Percentiles rank a stretch among this genome's conserved stretches.
phyloP scores from a whole-genome alignment of 2,888 invertebrate genomes.

The Adineta ricciae region DNA sequence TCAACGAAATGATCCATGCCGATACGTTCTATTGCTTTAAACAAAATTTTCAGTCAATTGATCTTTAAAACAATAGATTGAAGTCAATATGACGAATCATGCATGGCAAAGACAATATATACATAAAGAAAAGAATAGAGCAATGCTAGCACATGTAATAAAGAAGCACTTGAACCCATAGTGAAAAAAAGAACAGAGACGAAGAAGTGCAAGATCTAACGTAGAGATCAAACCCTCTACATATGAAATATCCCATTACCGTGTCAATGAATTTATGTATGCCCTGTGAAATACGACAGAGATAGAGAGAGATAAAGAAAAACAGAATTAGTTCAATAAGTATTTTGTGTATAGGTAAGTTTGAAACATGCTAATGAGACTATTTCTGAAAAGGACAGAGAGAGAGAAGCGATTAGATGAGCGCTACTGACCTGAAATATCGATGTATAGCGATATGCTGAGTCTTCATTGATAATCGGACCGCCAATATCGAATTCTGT shows the following conservation, averaged over 20 bases:
- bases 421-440: not conserved
- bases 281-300: not conserved
- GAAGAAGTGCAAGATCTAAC: not conserved
- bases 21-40: not conserved
- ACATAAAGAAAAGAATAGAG: not conserved
- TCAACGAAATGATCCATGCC: not conserved
- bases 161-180: not conserved
- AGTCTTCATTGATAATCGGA: not conserved
- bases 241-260: not conserved
- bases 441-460: constrained; percentile 11
- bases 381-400: no score
- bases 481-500: not conserved
- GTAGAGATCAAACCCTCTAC: not conserved
- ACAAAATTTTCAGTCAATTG: not conserved
- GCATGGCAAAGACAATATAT: not conserved
- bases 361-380: no score
- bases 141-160: not conserved
- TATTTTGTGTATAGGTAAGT: no score
- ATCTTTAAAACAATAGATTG: not conserved
- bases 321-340: no score
- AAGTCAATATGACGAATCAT: not conserved
- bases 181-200: not conserved
- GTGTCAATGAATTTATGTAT: constrained; percentile 1
- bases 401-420: not conserved
- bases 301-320: not conserved